Evolutionary conservation across 2,113 vertebrate species (phyloP).

Genomic region (Gymnobelideus leadbeateri): DNA sequence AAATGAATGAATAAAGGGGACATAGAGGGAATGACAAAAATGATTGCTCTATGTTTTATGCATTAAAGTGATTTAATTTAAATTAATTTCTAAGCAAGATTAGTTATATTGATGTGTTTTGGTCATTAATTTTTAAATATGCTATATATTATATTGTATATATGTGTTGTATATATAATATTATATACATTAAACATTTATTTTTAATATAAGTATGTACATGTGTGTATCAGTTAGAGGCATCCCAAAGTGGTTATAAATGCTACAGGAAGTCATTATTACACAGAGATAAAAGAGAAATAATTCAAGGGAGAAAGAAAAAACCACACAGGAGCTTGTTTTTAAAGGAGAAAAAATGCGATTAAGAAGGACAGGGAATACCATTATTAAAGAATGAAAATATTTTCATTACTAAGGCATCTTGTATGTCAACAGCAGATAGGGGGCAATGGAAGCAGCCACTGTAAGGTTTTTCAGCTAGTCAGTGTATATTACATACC

Average conservation of each 20-base stretch:
- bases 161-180: neutral
- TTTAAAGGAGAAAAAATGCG: conserved; percentile 87
- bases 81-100: neutral
- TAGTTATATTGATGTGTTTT: neutral
- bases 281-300: conserved; percentile 38
- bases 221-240: neutral
- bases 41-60: neutral
- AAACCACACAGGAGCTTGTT: conserved; percentile 91
- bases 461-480: conserved; percentile 85
- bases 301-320: conserved; percentile 29
- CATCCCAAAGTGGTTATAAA: conserved; percentile 28
- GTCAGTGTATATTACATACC: conserved; percentile 53
- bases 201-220: neutral
- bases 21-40: neutral
- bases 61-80: neutral
- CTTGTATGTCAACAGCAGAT: conserved; percentile 93
- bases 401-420: conserved; percentile 93
- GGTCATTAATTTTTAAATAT: neutral
- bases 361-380: conserved; percentile 88
- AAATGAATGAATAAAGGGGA: neutral
- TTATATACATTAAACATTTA: neutral
- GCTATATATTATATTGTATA: neutral
- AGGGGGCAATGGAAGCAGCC: conserved; percentile 85
- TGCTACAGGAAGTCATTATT: conserved; percentile 38
- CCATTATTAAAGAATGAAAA: conserved; percentile 92